Conservation (phyloP, 1,140 invertebrate species). For the Intoshia linei region DNA sequence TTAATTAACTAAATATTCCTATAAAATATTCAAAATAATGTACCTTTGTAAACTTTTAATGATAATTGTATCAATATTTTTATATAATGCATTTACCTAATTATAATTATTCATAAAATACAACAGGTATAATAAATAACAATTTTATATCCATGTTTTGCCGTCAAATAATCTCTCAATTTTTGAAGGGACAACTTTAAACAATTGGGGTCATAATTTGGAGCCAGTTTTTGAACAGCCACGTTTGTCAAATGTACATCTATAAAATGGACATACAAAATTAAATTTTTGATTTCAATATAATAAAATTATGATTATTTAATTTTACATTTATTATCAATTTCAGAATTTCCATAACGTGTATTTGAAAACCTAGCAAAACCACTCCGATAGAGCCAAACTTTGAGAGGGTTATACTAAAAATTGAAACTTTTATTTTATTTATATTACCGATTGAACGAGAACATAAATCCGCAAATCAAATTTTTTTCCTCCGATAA, state of each 20-base stretch:
- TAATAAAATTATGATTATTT: neutral
- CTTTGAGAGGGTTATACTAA: slow-evolving; percentile 23
- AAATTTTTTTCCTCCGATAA: slow-evolving; percentile 22
- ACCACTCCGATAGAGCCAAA: slow-evolving; percentile 25
- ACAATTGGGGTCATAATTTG: slow-evolving; percentile 26
- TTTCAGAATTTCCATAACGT: slow-evolving; percentile 6
- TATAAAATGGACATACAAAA: slow-evolving; percentile 7
- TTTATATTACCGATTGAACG: slow-evolving; percentile 15
- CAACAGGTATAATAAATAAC: slow-evolving; percentile 8
- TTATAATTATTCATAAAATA: neutral
- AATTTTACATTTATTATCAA: neutral
- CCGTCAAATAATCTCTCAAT: slow-evolving; percentile 19
- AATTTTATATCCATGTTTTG: slow-evolving; percentile 19
- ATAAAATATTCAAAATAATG: too few relatives aligned
- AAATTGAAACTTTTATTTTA: too few relatives aligned
- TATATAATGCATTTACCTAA: slow-evolving; percentile 18
- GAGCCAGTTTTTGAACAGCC: slow-evolving; percentile 26
- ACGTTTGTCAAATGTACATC: slow-evolving; percentile 27
- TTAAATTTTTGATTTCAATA: neutral
- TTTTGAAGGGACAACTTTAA: slow-evolving; percentile 25
- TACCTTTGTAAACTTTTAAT: slow-evolving; percentile 24
- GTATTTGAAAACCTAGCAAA: slow-evolving; percentile 26
- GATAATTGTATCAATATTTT: slow-evolving; percentile 23
- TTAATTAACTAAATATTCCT: too few relatives aligned
- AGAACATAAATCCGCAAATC: slow-evolving; percentile 22